Conservation (phyloP, 2,113 vertebrate genomes). For the Nerophis ophidion region DNA sequence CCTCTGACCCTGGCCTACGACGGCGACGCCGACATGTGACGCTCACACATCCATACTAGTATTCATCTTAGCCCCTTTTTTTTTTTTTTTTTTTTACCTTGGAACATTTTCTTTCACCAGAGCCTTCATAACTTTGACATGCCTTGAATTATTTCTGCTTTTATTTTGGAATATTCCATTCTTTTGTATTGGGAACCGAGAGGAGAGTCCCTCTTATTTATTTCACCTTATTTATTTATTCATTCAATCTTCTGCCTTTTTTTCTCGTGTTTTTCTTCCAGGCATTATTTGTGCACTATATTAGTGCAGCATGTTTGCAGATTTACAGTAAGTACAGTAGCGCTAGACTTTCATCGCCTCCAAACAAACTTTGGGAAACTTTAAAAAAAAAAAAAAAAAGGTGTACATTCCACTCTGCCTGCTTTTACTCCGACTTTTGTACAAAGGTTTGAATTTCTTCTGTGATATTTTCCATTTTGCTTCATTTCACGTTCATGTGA, state of each 20-base stretch:
- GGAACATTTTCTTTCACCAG: slow-evolving; percentile 53
- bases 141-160: slow-evolving; percentile 56
- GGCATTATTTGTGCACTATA: slow-evolving; percentile 96
- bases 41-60: slow-evolving; percentile 39
- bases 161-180: slow-evolving; percentile 8
- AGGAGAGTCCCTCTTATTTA: not conserved
- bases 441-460: slow-evolving; percentile 21
- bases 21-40: slow-evolving; percentile 93
- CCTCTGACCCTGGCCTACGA: slow-evolving; percentile 97
- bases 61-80: slow-evolving; percentile 44
- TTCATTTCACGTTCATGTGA: too few species aligned
- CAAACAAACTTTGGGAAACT: too few species aligned
- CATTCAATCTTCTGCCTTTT: slow-evolving; percentile 74
- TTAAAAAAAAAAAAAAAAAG: too few species aligned
- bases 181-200: slow-evolving; percentile 3
- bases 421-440: not conserved
- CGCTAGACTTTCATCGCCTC: too few species aligned
- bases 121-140: slow-evolving; percentile 66
- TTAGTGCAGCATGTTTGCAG: slow-evolving; percentile 95
- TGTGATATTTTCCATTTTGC: too few species aligned
- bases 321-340: not conserved
- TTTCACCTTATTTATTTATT: not conserved
- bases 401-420: too few species aligned
- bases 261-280: slow-evolving; percentile 52
- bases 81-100: slow-evolving; percentile 33